These are phyloP conservation scores for Gouania willdenowi DNA, from an alignment of 2,797 vertebrate genomes.

Conservation along the genomic window DNA sequence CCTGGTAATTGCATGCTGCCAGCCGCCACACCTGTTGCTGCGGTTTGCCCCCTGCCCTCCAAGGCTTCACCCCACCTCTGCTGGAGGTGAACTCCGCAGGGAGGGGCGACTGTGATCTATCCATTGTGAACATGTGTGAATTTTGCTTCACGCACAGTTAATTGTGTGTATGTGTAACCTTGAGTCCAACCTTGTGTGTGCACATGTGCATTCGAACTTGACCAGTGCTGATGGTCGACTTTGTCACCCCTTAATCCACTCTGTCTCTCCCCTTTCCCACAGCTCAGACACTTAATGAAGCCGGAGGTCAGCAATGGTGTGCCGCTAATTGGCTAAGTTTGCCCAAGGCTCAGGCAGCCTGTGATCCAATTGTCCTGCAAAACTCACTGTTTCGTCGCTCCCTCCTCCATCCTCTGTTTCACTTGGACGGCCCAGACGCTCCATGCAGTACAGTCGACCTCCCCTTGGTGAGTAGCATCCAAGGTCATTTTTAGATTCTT, in stretches of 20 bases:
- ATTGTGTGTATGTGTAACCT: constrained; percentile 46
- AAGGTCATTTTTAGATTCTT: constrained; percentile 39
- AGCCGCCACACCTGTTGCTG: constrained; percentile 73
- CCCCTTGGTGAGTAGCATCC: constrained; percentile 58
- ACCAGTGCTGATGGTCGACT: constrained; percentile 18
- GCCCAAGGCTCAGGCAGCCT: constrained; percentile 64
- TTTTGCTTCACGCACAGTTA: constrained; percentile 14
- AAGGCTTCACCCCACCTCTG: constrained; percentile 7
- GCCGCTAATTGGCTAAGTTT: constrained; percentile 78
- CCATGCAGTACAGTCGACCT: constrained; percentile 39
- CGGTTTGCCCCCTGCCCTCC: constrained; percentile 47
- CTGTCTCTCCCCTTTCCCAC: constrained; percentile 39
- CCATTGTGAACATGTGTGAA: constrained; percentile 11
- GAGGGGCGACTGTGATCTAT: constrained; percentile 4
- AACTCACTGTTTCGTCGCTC: constrained; percentile 43
- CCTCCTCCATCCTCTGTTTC: constrained; percentile 59
- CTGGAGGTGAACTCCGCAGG: constrained; percentile 29
- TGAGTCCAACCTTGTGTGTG: too few species aligned
- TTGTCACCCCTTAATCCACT: constrained; percentile 28
- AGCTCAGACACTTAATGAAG: constrained; percentile 72
- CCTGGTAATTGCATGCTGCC: constrained; percentile 62
- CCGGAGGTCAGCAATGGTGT: constrained; percentile 65
- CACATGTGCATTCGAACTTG: constrained; percentile 22
- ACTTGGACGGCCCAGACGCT: constrained; percentile 59
- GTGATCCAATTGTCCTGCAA: constrained; percentile 73